A percentile compares a stretch with the other conserved stretches of the same genome.
Evolutionary conservation across 2,113 vertebrate genomes (phyloP).

Genomic region (Oceanites oceanicus): DNA sequence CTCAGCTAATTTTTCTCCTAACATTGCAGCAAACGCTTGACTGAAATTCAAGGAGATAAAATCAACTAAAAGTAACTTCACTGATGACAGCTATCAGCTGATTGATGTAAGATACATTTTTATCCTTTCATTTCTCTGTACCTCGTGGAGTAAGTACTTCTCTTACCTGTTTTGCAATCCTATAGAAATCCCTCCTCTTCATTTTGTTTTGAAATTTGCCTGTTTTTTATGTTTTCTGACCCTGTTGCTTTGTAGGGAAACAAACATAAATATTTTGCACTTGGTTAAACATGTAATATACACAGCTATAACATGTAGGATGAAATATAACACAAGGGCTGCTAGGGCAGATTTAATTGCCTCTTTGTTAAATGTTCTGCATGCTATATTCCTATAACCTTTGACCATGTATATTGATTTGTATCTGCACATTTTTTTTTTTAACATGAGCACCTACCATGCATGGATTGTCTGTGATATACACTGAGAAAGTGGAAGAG

Average conservation of each 20-base stretch:
- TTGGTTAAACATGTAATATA: background rate
- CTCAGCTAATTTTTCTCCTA: background rate
- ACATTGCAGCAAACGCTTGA: background rate
- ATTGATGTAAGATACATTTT: background rate
- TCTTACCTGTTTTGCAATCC: background rate
- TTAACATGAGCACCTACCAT: background rate
- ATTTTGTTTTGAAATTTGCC: background rate
- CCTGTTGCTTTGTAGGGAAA: background rate
- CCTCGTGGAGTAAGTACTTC: background rate
- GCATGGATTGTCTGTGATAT: background rate
- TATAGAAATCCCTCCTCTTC: background rate
- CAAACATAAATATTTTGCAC: background rate
- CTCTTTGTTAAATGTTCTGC: background rate
- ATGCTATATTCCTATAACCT: background rate
- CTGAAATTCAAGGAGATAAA: background rate
- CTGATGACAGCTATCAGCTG: background rate
- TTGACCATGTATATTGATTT: background rate
- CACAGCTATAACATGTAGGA: accelerated
- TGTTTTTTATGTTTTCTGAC: background rate
- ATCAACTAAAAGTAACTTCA: background rate
- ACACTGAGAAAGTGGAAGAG: background rate
- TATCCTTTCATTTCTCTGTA: background rate
- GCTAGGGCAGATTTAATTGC: background rate
- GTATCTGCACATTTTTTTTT: background rate
- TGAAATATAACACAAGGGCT: background rate